Evolutionary conservation across 1,140 invertebrate genomes (phyloP).

Genomic region (Rhagoletis zephyria): DNA sequence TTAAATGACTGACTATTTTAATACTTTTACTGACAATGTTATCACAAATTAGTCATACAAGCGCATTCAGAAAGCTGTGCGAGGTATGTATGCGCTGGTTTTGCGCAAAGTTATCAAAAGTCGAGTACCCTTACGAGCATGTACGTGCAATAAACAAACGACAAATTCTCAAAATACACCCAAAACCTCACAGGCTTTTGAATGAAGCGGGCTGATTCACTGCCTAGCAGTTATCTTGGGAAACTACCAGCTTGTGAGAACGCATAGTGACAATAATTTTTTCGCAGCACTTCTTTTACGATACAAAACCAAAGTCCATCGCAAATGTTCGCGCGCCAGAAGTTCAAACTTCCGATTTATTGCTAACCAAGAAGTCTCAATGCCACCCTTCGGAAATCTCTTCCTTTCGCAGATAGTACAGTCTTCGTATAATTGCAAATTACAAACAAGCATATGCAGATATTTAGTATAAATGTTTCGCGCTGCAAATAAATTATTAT

Average conservation of each 20-base stretch:
- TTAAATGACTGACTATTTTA: too few relatives aligned
- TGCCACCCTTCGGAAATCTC: not conserved
- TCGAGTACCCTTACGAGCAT: too few relatives aligned
- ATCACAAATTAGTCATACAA: too few relatives aligned
- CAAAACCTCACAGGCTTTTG: not conserved
- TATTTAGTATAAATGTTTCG: not conserved
- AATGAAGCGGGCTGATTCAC: not conserved
- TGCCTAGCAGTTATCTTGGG: not conserved
- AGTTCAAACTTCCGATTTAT: not conserved
- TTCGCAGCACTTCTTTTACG: not conserved
- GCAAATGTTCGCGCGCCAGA: not conserved
- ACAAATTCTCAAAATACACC: too few relatives aligned
- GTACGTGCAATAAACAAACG: too few relatives aligned
- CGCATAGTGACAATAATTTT: not conserved
- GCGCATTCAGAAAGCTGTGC: too few relatives aligned
- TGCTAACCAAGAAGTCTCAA: not conserved
- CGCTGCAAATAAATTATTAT: constrained; percentile 42
- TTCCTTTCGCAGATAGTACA: not conserved
- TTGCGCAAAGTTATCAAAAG: too few relatives aligned
- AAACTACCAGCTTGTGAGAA: not conserved
- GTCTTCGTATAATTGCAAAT: not conserved
- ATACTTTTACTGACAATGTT: too few relatives aligned
- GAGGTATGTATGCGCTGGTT: too few relatives aligned
- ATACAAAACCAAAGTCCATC: not conserved
- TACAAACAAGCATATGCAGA: not conserved